A percentile compares a stretch with the other conserved stretches of the same genome.
Evolutionary conservation across 2,888 invertebrate genomes (phyloP).

Genomic region (Nephrotoma appendiculata): DNA sequence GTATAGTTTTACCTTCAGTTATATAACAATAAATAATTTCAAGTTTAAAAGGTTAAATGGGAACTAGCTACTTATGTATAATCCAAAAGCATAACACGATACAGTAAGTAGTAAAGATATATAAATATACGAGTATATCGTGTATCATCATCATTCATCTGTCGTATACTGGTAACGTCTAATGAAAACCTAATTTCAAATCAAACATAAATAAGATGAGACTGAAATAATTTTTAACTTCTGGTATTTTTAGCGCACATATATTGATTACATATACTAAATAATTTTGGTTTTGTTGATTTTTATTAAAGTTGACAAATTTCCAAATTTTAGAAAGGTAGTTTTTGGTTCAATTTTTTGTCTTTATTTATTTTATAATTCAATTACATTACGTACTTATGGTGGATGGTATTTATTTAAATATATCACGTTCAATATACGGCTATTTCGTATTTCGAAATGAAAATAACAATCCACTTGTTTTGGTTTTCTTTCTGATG

Average conservation of each 20-base stretch:
- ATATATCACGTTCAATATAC: background rate
- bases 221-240: background rate
- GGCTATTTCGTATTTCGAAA: background rate
- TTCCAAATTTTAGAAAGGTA: background rate
- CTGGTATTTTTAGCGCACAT: background rate
- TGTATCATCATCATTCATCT: background rate
- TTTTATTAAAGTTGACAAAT: background rate
- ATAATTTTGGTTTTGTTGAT: background rate
- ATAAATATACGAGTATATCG: background rate
- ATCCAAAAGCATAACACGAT: too few species aligned
- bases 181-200: background rate
- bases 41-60: background rate
- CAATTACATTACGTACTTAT: background rate
- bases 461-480: background rate
- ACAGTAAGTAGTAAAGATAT: background rate
- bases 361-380: background rate
- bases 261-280: background rate
- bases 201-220: background rate
- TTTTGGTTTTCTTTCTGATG: background rate
- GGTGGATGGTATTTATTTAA: background rate
- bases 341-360: background rate
- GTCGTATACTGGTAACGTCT: background rate
- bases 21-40: background rate
- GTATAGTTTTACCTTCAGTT: background rate
- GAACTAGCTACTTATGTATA: background rate